phyloP scores from a whole-genome alignment of 2,113 vertebrate species.

The mouse (Mus musculus) region GRCm39 chr9:102435001-102435500 shows the following conservation, averaged over 20 bases:
- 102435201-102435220: neutral
- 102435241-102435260: neutral
- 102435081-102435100: neutral
- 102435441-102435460: neutral
- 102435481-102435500: neutral
- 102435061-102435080: neutral
- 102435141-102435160: neutral
- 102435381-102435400: neutral
- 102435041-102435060: neutral
- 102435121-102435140: neutral
- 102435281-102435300: neutral
- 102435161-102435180: neutral
- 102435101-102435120: neutral
- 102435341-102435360: neutral
- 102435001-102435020: neutral
- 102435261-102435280: too few species aligned
- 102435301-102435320: neutral
- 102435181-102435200: neutral
- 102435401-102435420: neutral
- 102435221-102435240: neutral
- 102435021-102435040: neutral
- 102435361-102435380: neutral
- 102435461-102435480: neutral
- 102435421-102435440: neutral
- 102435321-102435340: neutral